Evolutionary conservation across 2,113 vertebrate genomes (phyloP), one percentile per base, ranked within the genome.

Genomic region (Cyanoramphus novaezelandiae): DNA sequence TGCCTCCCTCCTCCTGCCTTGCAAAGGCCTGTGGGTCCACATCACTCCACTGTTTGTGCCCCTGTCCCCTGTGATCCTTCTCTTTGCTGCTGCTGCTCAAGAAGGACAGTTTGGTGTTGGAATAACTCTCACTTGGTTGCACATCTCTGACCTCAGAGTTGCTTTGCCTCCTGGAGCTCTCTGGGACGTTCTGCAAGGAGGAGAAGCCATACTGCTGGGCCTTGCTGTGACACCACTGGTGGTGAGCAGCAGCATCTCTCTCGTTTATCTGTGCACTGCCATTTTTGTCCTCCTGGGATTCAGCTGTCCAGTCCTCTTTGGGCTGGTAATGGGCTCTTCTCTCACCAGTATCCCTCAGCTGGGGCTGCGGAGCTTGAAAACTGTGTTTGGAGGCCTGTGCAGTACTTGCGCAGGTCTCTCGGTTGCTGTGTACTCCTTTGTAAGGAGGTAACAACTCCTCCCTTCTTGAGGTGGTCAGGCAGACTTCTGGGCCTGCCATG

Each of bases 111-210:
- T 44, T 94, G 90, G 50, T 90, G 80, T 49, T 97, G 46, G 70
- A 96, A 92, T 70, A 96, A 41, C 19, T 90, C 31, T 96, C 97
- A 0, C 44, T 60, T 17, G 59, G 50, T 16, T 74, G 92, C 4
- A 20, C 31, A 25, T 95, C 93, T 55, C 77, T 97, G 5, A 89
- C 29, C 37, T 98, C 97, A 0, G 55, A 91, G 92, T 35, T 95
- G 72, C 94, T 97, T 49, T 94, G 97, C 80, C 92, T 93, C 64
- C 94, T 92, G 39, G 96, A 82, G 59, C 91, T 96, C 59, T 98
- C 98, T 4, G 96, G 93, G 82, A 97, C 97, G 75, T 97, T 98
- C 81, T 98, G 98, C 77, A 97, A 91, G 41, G 98, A 97, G 65
- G 95, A 97, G 88, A 97, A 96, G n/a, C 90, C 49, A 3, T 97